These are phyloP conservation scores for Porphyrio hochstetteri DNA, from an alignment of 2,113 vertebrate genomes.

Conservation along the genomic window DNA sequence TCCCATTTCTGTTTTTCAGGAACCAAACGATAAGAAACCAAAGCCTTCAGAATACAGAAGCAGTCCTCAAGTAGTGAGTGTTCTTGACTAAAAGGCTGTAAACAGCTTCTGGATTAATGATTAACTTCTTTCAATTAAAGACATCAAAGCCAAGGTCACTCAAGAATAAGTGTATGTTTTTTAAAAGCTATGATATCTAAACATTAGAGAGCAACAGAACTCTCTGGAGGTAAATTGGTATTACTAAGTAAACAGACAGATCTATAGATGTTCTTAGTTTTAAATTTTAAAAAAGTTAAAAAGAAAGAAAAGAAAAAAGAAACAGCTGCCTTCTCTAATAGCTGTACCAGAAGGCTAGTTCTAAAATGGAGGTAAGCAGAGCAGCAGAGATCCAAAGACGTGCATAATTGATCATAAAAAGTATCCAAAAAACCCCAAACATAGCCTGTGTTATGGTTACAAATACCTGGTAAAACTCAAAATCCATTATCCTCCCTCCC, in stretches of 20 bases:
- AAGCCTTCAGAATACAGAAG: not conserved
- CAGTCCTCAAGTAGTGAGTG: not conserved
- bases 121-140: not conserved
- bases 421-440: not conserved
- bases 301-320: not conserved
- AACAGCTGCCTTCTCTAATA: not conserved
- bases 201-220: not conserved
- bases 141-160: not conserved
- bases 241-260: not conserved
- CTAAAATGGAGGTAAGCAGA: not conserved
- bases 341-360: not conserved
- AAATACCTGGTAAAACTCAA: not conserved
- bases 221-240: not conserved
- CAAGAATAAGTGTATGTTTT: not conserved
- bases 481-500: not conserved
- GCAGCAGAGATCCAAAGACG: not conserved
- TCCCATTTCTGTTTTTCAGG: not conserved
- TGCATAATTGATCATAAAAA: not conserved
- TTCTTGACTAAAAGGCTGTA: not conserved
- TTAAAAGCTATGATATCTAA: not conserved
- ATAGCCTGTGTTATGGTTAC: accelerated
- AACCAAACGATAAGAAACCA: not conserved
- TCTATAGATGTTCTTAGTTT: not conserved
- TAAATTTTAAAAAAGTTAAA: not conserved
- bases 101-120: not conserved